Base-by-base conservation (phyloP, 2,113 vertebrate species). In the Ramphastos sulfuratus region DNA sequence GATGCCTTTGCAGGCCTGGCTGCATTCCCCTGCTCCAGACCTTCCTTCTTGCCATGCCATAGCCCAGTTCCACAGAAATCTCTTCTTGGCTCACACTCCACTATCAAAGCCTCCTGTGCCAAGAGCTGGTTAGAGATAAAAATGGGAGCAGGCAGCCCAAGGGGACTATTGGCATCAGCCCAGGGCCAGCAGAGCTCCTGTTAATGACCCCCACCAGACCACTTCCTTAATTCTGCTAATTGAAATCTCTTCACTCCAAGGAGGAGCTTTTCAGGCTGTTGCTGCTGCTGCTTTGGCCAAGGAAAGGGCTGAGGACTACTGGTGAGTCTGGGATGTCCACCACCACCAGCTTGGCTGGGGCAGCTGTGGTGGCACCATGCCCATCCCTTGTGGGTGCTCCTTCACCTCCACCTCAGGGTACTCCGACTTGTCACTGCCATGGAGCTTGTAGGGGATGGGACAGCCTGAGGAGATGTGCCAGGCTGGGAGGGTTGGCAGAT, bases 391-490 rank as follows among this genome's bases (percentile, higher is more conserved):
- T 0, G 2, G 30, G 14, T 19, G 60, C 9, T 24, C 44, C 59
- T 27, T 19, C 0, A 0, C 30, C 73, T 27, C 25, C 0, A 0
- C 30, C 73, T 30, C 25, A 18, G 69, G 15, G n/a, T 52, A 17
- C 15, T 15, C 15, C 37, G 3, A 0, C 24, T 28, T 54, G 46
- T 30, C 63, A 17, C 39, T 39, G 56, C 13, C 39, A 14, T 0
- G 5, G 12, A 7, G 16, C 55, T 20, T 11, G 17, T 25, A 59
- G 39, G 19, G 10, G 18, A 18, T 3, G 67, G 5, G 23, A 5
- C 1, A 2, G 20, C 35, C 19, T 1, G 0, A 25, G 8, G 0
- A 25, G 8, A 15, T 0, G 2, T 33, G 33, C 54, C 0, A 1
- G 17, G 76, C 8, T 56, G 15, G 21, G 28, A 52, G 7, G 66